Conservation (phyloP, 2,797 vertebrate species). For the Malurus splendens region DNA sequence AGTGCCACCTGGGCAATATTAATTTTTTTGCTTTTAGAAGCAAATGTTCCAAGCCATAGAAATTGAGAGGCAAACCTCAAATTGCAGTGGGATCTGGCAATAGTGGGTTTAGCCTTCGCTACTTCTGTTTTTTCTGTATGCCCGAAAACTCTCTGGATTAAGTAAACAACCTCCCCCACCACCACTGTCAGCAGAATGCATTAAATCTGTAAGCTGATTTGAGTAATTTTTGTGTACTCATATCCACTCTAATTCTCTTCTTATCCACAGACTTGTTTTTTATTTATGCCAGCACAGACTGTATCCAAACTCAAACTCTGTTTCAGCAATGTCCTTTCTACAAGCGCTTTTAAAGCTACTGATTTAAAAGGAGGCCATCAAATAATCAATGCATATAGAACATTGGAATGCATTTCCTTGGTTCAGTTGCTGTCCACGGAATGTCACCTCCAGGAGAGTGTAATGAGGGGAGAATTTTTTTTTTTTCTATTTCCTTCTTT, state of each 20-base stretch:
- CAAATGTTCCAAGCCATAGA: not conserved
- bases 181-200: not conserved
- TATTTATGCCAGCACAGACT: not conserved
- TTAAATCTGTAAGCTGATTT: constrained; percentile 12
- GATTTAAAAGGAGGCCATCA: not conserved
- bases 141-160: not conserved
- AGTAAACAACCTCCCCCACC: not conserved
- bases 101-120: not conserved
- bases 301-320: not conserved
- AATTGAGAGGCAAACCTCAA: not conserved
- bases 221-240: not conserved
- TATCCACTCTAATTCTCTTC: constrained; percentile 7
- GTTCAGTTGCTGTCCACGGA: not conserved
- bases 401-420: not conserved
- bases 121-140: not conserved
- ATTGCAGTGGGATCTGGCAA: not conserved
- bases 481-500: not conserved
- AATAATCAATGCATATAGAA: not conserved
- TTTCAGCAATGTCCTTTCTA: not conserved
- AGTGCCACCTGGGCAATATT: not conserved
- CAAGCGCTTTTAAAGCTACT: not conserved
- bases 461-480: not conserved
- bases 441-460: not conserved
- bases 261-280: not conserved
- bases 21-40: not conserved